Base-by-base conservation (phyloP, 2,113 vertebrate species). In the Hemicordylus capensis region DNA sequence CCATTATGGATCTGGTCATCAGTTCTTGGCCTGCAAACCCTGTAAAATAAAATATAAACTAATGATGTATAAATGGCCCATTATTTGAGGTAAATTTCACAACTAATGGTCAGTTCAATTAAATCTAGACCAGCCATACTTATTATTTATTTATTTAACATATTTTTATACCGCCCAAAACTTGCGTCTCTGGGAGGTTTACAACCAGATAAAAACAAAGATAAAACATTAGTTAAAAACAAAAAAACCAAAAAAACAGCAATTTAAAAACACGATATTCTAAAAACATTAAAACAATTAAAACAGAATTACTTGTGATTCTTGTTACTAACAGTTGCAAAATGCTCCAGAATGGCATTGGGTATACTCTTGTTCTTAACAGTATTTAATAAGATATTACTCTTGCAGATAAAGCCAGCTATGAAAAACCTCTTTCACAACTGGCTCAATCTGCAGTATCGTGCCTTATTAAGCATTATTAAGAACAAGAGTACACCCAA, bases 1-100 rank as follows among this genome's bases (percentile, higher is more conserved):
- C 92, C 42, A 17, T 80, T 82, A 66, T 89, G 88, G 85, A 94
- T 78, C 19, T 90, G 91, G 80, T 64, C 87, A 3, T 84, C 0
- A 0, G 94, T 85, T 91, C 91, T 95, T 0, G 92, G 85, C 80
- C 93, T 93, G 94, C 94, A 96, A 84, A 93, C 81, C 96, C 96
- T 97, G 85, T 26, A 89, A 44, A 89, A 86, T 2, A 83, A 90
- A 80, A 76, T 28, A n/a, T 77, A 67, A 89, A 83, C 39, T 0
- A 1, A 89, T 61, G 56, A 24, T 63, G 54, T 31, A 73, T 34
- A 54, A 54, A 17, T 54, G 51, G 44, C 14, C 3, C 59, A 61
- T 34, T 22, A 37, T 59, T 54, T 75, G 5, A 70, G 56, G 34
- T 56, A 88, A 26, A 83, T 80, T 24, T 63, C 26, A 24, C 15